Percentiles rank a stretch among this genome's conserved stretches.
Conservation (phyloP, 2,797 vertebrate species). For the Borostomias antarcticus region DNA sequence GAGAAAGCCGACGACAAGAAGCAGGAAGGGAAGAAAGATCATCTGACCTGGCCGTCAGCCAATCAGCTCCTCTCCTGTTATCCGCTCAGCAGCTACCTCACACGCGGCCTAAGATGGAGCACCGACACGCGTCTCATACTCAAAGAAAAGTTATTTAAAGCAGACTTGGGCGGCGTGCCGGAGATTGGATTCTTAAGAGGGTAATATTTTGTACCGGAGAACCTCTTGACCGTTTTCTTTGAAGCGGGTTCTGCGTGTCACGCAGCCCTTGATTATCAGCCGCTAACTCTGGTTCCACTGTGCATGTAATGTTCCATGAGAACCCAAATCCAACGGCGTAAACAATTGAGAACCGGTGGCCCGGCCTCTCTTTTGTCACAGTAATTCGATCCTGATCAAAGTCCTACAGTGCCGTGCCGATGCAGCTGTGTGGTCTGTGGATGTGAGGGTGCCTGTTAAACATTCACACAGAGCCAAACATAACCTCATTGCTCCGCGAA, state of each 20-base stretch:
- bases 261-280: background rate
- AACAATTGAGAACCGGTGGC: background rate
- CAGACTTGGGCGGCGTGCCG: background rate
- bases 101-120: background rate
- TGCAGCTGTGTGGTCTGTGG: slow-evolving; percentile 6
- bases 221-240: no score
- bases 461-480: background rate
- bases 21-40: background rate
- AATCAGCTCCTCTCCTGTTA: background rate
- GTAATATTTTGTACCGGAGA: no score
- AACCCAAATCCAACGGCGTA: background rate
- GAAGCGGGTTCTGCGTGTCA: background rate
- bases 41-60: background rate
- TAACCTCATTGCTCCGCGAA: background rate
- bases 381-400: background rate
- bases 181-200: background rate
- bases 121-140: background rate
- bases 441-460: slow-evolving; percentile 3
- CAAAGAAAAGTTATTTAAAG: background rate
- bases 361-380: background rate
- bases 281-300: background rate
- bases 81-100: background rate
- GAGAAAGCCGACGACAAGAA: background rate
- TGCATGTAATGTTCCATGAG: slow-evolving; percentile 1
- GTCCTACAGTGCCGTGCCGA: no score